Base-by-base conservation (phyloP, 1,140 invertebrate genomes). In the Chymomyza costata region DNA sequence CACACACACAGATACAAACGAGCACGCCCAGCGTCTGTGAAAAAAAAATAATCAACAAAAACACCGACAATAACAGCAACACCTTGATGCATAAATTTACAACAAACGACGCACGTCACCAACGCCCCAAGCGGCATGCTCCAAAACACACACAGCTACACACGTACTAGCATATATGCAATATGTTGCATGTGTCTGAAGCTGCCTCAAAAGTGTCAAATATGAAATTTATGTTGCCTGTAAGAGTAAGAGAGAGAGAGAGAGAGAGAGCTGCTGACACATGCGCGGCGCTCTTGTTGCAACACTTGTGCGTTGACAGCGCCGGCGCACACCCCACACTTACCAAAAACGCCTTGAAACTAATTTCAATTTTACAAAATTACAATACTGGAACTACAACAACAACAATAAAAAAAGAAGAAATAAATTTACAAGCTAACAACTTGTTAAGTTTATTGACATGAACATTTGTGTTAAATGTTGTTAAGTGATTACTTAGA, bases 71-170 rank as follows among this genome's bases (percentile, higher is more conserved):
- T 28, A 17, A 19, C 17, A 16, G 28, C 73, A 80, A 78, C 71
- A 78, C 71, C 71, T 78, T 66, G 66, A 48, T 48, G 71, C 71
- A 78, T 78, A 80, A 78, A 80, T 78, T 78, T 71, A 56, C 59
- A 67, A 48, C 66, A 66, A 78, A 78, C 73, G 58, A 67, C 71
- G 73, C 73, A 71, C 78, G 71, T 78, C 66, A 58, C 54, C 44
- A 28, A 45, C 7, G 14, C 5, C 40, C 34, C 32, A 11, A 15
- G 13, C 38, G 46, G 50, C 19, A 31, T 7, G 5, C 17, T 37
- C 0, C 16, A 3, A 14, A 2, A 10, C 5, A 6, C n/a, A 7
- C 13, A 15, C 8, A 28, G 18, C 28, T n/a, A 39, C 43, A 30
- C 31, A n/a, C 11, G n/a, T 58, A 15, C 31, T 13, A 18, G 21